Evolutionary conservation across 2,888 invertebrate species (phyloP), one percentile per base, ranked within the genome.

Genomic region (Agrotis ipsilon): DNA sequence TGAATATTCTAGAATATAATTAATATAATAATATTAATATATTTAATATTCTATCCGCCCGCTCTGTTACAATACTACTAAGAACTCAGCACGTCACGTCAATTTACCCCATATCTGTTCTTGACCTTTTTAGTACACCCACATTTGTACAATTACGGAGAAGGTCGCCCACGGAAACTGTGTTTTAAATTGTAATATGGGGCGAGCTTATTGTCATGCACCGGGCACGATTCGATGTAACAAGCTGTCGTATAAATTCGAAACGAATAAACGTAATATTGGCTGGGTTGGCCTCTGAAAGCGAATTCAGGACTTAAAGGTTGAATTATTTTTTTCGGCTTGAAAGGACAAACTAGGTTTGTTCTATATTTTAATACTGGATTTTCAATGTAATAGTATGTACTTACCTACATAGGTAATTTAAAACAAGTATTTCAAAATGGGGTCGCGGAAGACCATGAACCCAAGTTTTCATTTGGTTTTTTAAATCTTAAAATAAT

Each of bases 161-260:
- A 32, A 32, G n/a, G 13, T 18, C 46, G n/a, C 24, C 45, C 27
- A 19, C 32, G 24, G 13, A 68, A 63, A 49, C n/a, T 39, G 32
- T 73, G 14, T 63, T 75, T 75, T 59, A 69, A 69, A 46, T 69
- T 63, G 75, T 63, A 75, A 75, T 54, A 68, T 39, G 16, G 19
- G 27, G 4, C 19, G 58, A 63, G 62, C 76, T 69, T 68, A 75
- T 75, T 75, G 62, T 75, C 52, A 75, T 75, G 69, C 75, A 62
- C 52, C 19, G 32, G 32, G 58, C 76, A 59, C 52, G 7, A 7
- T 54, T 59, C 24, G 58, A 75, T 54, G 59, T 21, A 39, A 51
- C 39, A 49, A 49, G 43, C 58, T 49, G 57, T 11, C 76, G 21
- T 75, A 54, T 54, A 59, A 75, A 74, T 74, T 73, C 46, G 49